phyloP scores from a whole-genome alignment of 2,888 invertebrate genomes.

The Harpagoxenus sublaevis region DNA sequence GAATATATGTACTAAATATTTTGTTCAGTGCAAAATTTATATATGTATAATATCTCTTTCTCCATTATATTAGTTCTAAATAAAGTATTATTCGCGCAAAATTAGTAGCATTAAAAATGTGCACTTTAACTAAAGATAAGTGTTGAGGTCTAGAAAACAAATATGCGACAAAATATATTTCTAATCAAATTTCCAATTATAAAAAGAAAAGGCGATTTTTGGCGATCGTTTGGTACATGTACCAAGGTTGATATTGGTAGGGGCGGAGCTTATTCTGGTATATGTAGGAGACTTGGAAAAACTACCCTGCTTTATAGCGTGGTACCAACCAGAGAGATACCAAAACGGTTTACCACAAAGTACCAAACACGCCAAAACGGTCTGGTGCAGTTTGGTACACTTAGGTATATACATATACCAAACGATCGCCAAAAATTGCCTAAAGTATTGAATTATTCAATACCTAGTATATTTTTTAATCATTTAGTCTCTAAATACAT shows the following conservation, averaged over 20 bases:
- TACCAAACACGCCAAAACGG: too few relatives aligned
- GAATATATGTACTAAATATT: not conserved
- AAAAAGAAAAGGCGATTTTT: not conserved
- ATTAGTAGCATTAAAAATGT: conserved; percentile 1
- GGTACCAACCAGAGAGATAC: too few relatives aligned
- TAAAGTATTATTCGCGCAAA: not conserved
- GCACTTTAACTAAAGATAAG: not conserved
- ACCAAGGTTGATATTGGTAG: too few relatives aligned
- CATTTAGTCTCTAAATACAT: not conserved
- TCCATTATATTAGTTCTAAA: not conserved
- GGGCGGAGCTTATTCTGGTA: too few relatives aligned
- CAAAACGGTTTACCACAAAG: too few relatives aligned
- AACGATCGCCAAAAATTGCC: too few relatives aligned
- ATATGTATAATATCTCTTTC: too few relatives aligned
- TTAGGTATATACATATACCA: too few relatives aligned
- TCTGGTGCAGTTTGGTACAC: too few relatives aligned
- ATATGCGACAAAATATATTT: not conserved
- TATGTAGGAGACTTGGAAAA: too few relatives aligned
- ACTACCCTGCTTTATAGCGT: too few relatives aligned
- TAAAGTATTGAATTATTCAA: conserved; percentile 12
- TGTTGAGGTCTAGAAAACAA: not conserved
- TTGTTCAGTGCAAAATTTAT: not conserved
- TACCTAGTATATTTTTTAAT: not conserved
- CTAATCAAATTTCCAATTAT: not conserved
- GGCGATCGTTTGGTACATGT: too few relatives aligned